phyloP scores from a whole-genome alignment of 2,113 vertebrate genomes.

The Mormyrus lacerda region DNA sequence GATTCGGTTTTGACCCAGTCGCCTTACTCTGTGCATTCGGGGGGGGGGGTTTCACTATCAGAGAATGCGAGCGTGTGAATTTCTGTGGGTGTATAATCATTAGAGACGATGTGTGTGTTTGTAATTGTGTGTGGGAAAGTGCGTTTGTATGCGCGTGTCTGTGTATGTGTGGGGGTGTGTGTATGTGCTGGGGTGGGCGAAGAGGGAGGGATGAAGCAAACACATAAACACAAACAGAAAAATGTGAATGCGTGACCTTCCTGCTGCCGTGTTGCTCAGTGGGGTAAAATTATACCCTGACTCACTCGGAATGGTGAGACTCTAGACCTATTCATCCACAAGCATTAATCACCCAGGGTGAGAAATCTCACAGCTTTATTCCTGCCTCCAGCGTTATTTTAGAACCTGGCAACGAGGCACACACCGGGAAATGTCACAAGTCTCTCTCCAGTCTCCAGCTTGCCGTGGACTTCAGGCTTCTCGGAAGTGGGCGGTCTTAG shows the following conservation, averaged over 20 bases:
- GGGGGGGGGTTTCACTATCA: background rate
- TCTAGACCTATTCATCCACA: conserved; percentile 5
- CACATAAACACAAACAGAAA: background rate
- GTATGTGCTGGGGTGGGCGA: background rate
- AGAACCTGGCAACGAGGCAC: background rate
- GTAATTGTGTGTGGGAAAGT: background rate
- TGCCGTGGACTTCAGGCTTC: background rate
- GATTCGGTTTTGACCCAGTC: background rate
- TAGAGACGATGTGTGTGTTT: background rate
- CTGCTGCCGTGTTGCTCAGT: background rate
- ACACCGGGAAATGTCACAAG: background rate
- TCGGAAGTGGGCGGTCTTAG: background rate
- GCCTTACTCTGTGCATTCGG: background rate
- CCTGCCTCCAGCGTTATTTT: conserved; percentile 15
- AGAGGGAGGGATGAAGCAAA: background rate
- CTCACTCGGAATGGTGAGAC: background rate
- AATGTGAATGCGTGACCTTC: conserved; percentile 16
- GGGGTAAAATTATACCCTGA: conserved; percentile 13
- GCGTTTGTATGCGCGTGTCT: background rate
- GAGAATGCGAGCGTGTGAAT: background rate
- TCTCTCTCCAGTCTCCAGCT: background rate
- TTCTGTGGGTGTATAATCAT: background rate
- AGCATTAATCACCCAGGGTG: conserved; percentile 7
- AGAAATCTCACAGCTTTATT: conserved; percentile 9
- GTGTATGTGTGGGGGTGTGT: background rate